A percentile compares a stretch with the other conserved stretches of the same genome.
Evolutionary conservation across 92 coral and sea anemone genomes (phyloP).

Genomic region (Galaxea fascicularis): DNA sequence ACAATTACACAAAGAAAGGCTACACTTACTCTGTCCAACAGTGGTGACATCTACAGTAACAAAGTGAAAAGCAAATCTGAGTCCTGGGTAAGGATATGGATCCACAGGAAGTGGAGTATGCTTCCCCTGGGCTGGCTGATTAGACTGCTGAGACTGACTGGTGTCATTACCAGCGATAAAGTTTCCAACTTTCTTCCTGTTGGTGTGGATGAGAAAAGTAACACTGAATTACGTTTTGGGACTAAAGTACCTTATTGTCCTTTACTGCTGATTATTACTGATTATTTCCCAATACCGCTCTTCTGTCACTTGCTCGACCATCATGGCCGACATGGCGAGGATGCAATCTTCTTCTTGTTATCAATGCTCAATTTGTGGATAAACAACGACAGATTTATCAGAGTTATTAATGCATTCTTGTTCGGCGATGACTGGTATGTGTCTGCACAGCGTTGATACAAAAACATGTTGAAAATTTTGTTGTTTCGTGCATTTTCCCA

Average conservation of each 20-base stretch:
- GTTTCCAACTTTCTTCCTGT: conserved; percentile 94
- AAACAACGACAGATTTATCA: too few species aligned
- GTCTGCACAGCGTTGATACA: too few species aligned
- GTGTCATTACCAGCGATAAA: conserved; percentile 93
- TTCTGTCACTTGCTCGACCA: too few species aligned
- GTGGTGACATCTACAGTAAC: conserved; percentile 86
- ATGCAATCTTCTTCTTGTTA: too few species aligned
- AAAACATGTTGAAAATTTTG: too few species aligned
- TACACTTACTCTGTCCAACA: conserved; percentile 77
- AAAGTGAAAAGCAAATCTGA: conserved; percentile 70
- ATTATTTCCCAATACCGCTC: too few species aligned
- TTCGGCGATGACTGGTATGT: too few species aligned
- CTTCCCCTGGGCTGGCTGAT: conserved; percentile 61
- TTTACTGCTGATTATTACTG: too few species aligned
- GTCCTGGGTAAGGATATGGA: conserved; percentile 79
- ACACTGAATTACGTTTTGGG: neutral
- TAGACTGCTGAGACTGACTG: conserved; percentile 49
- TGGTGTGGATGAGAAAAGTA: neutral
- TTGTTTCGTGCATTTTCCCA: too few species aligned
- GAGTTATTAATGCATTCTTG: too few species aligned
- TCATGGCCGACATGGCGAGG: too few species aligned
- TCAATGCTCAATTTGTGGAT: too few species aligned
- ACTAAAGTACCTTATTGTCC: neutral
- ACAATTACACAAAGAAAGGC: neutral
- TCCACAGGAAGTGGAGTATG: conserved; percentile 89